Base-by-base conservation (phyloP, 2,113 vertebrate genomes). In the Lynx canadensis region DNA sequence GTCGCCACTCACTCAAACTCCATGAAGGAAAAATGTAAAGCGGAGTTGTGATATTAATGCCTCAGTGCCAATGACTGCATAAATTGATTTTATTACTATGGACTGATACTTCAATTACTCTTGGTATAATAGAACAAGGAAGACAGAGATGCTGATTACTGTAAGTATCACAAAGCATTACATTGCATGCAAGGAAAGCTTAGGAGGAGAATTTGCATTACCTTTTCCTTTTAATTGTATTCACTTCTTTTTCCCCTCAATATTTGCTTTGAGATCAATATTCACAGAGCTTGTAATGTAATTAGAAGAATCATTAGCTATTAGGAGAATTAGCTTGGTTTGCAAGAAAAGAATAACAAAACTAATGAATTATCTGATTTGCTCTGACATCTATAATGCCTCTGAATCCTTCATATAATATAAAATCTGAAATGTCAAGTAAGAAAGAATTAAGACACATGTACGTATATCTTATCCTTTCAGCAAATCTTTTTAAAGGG, bases 321-420 rank as follows among this genome's bases (percentile, higher is more conserved):
- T 95, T 85, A 93, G 74, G 60, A 88, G 63, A 95, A 95, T 97
- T 93, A 95, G 85, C 81, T 97, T 97, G 80, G 5, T 16, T 91
- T 97, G 71, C 71, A 88, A 92, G 65, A 97, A 94, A 60, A 92
- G 57, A 87, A 87, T 55, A 97, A 84, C 81, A 91, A 95, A 91
- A 41, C 29, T 36, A 94, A 78, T 48, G 79, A 90, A 69, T 84
- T 9, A 55, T 80, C 27, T 91, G 41, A 96, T 14, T 89, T 97
- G 50, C 89, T 25, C 25, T 91, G 91, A 82, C 13, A 90, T 66
- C 84, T 92, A 45, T n/a, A 92, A 85, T 36, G 29, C 50, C 41
- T 86, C 41, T 94, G 50, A 82, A 83, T 87, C 92, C 7, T 79
- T 89, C 79, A 71, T 86, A 27, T 50, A 91, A 57, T 69, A 94